These are phyloP conservation scores for Indri indri DNA, from an alignment of 2,113 vertebrate species.

Conservation along the genomic window DNA sequence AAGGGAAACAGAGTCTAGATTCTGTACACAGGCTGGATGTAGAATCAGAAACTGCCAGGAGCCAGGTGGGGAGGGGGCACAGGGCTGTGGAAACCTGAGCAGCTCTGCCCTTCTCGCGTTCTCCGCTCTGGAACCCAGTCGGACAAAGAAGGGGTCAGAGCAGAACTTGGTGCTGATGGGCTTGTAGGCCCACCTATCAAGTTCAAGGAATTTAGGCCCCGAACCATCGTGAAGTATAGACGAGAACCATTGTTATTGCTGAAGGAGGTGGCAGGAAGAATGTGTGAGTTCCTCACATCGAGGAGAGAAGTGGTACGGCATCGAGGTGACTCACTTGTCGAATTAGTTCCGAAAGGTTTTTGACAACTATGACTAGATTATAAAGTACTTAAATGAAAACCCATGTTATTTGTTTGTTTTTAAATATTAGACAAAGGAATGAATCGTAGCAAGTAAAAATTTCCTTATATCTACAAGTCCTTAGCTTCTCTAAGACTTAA, in stretches of 20 bases:
- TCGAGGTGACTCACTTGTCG: background rate
- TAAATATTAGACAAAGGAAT: background rate
- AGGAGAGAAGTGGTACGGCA: background rate
- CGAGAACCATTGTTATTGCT: background rate
- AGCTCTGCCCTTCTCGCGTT: background rate
- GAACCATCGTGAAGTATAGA: background rate
- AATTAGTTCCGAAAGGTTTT: background rate
- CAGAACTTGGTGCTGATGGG: background rate
- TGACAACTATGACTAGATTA: background rate
- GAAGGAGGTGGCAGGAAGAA: background rate
- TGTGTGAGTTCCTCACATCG: background rate
- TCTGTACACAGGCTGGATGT: background rate
- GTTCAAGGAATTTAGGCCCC: background rate
- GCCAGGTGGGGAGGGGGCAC: background rate
- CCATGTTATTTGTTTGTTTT: background rate
- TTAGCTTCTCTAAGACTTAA: background rate
- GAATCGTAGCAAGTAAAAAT: background rate
- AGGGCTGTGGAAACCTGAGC: background rate
- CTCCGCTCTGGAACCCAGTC: background rate
- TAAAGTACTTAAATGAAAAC: background rate
- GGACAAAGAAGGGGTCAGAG: background rate
- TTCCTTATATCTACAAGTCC: background rate
- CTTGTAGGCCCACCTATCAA: background rate
- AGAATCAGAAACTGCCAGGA: background rate
- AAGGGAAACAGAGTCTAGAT: background rate